Conservation (phyloP, 2,113 vertebrate species). For the Callocephalon fimbriatum region DNA sequence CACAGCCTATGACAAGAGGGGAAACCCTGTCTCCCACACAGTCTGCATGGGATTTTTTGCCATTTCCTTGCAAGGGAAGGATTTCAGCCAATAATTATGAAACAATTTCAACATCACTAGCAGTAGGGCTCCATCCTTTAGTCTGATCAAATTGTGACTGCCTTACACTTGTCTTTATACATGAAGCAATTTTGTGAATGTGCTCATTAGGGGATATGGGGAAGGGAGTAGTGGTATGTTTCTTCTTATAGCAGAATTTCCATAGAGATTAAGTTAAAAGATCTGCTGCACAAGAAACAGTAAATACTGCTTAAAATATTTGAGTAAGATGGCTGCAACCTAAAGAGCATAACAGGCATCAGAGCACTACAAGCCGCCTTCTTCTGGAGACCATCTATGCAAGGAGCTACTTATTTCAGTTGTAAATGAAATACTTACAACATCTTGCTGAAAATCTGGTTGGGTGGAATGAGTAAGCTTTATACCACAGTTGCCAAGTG, state of each 20-base stretch:
- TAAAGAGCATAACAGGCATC: not conserved
- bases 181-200: not conserved
- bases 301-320: not conserved
- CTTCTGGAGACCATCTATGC: not conserved
- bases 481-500: constrained; percentile 21
- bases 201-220: not conserved
- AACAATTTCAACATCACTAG: not conserved
- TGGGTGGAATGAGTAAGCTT: constrained; percentile 35
- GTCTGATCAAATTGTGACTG: not conserved
- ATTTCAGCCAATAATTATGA: not conserved
- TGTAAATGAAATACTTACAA: not conserved
- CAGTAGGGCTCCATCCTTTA: not conserved
- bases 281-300: not conserved
- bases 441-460: constrained; percentile 31
- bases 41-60: not conserved
- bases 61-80: not conserved
- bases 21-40: not conserved
- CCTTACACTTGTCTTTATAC: not conserved
- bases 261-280: not conserved
- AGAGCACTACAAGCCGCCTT: not conserved
- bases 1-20: not conserved
- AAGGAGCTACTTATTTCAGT: not conserved
- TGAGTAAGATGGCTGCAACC: not conserved
- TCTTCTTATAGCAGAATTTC: not conserved
- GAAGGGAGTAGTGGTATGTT: not conserved